Evolutionary conservation across 2,888 invertebrate species (phyloP).

Genomic region (Diaprepes abbreviatus): DNA sequence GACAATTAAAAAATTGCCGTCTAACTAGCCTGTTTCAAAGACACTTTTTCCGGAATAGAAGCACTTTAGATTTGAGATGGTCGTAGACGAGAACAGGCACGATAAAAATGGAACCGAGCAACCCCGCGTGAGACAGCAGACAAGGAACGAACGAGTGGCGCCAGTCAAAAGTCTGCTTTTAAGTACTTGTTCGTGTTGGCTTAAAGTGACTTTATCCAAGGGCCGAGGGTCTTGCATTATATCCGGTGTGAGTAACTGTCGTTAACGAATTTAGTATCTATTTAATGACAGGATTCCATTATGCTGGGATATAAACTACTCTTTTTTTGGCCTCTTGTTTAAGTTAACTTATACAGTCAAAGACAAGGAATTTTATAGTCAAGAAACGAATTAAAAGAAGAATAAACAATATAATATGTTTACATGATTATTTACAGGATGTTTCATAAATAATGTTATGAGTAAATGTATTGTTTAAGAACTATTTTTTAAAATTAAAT

Average conservation of each 20-base stretch:
- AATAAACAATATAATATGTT: no score
- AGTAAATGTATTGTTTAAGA: no score
- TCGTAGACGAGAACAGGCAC: slow-evolving; percentile 12
- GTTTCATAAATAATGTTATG: no score
- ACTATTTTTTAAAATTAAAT: no score
- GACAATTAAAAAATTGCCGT: slow-evolving; percentile 38
- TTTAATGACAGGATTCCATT: slow-evolving; percentile 23
- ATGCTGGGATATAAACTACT: slow-evolving; percentile 30
- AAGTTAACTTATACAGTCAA: slow-evolving; percentile 18
- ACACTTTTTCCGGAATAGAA: slow-evolving; percentile 35
- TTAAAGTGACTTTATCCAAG: slow-evolving; percentile 61
- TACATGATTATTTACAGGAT: no score
- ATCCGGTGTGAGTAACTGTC: slow-evolving; percentile 57
- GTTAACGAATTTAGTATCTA: slow-evolving; percentile 30
- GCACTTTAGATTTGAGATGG: slow-evolving; percentile 29
- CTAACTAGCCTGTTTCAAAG: slow-evolving; percentile 20
- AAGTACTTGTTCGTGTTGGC: slow-evolving; percentile 61
- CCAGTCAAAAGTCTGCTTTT: slow-evolving; percentile 59
- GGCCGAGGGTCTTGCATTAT: slow-evolving; percentile 54
- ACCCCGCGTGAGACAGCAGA: slow-evolving; percentile 24
- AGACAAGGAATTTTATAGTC: no score
- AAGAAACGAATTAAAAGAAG: no score
- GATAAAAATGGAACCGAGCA: slow-evolving; percentile 18
- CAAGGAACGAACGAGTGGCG: slow-evolving; percentile 54
- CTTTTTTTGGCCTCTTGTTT: slow-evolving; percentile 36